phyloP scores from a whole-genome alignment of 1,140 invertebrate genomes.

The Drosophila pallidifrons region DNA sequence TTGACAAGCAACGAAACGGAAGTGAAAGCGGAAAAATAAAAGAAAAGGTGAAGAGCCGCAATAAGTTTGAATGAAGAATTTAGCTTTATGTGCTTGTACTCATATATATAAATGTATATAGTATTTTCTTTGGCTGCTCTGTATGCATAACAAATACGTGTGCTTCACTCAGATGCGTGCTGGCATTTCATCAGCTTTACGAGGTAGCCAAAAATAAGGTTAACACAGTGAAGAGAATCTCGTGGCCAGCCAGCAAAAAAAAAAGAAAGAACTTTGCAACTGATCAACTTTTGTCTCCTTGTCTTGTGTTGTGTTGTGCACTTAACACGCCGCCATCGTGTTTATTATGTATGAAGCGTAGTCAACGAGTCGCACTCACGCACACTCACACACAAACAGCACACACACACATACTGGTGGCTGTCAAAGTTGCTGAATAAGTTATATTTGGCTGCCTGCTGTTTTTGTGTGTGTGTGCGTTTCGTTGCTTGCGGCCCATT shows the following conservation, averaged over 20 bases:
- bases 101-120: neutral
- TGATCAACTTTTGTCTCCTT: slow-evolving; percentile 46
- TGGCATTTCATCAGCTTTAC: slow-evolving; percentile 51
- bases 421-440: slow-evolving; percentile 76
- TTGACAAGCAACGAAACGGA: slow-evolving; percentile 31
- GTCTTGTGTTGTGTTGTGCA: slow-evolving; percentile 47
- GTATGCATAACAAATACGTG: slow-evolving; percentile 55
- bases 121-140: slow-evolving; percentile 16
- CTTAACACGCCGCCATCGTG: slow-evolving; percentile 74
- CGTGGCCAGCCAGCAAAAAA: slow-evolving; percentile 1
- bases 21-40: neutral
- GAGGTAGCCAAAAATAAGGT: slow-evolving; percentile 49
- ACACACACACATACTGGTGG: neutral
- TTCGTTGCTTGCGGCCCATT: slow-evolving; percentile 64
- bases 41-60: slow-evolving; percentile 5
- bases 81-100: slow-evolving; percentile 4
- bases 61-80: slow-evolving; percentile 33
- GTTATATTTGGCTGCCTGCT: slow-evolving; percentile 56
- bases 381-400: slow-evolving; percentile 37
- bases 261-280: slow-evolving; percentile 23
- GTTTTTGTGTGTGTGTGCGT: slow-evolving; percentile 28
- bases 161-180: slow-evolving; percentile 30
- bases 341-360: slow-evolving; percentile 83
- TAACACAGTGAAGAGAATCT: slow-evolving; percentile 22
- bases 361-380: slow-evolving; percentile 77